phyloP scores from a whole-genome alignment of 2,113 vertebrate genomes.

The Thymallus thymallus region DNA sequence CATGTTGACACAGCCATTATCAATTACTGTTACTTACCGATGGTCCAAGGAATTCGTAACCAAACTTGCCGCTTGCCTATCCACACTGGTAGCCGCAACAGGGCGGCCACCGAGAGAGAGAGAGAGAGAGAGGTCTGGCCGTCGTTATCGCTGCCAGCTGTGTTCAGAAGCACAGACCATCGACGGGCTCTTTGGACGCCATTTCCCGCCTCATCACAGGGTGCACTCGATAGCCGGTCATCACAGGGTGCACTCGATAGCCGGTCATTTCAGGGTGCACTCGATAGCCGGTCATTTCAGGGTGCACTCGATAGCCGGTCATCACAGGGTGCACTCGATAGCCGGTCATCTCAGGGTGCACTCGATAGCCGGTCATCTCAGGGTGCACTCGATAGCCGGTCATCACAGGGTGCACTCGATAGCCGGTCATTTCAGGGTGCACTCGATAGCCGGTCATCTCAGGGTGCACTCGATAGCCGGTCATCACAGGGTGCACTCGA shows the following conservation, averaged over 20 bases:
- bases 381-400: slow-evolving; percentile 54
- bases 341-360: slow-evolving; percentile 66
- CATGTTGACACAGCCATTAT: too few species aligned
- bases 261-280: slow-evolving; percentile 65
- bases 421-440: slow-evolving; percentile 67
- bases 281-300: slow-evolving; percentile 57
- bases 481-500: slow-evolving; percentile 61
- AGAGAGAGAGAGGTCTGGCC: slow-evolving; percentile 47
- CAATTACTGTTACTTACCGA: slow-evolving; percentile 44
- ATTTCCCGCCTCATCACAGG: slow-evolving; percentile 73
- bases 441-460: slow-evolving; percentile 55
- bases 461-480: slow-evolving; percentile 53
- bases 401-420: slow-evolving; percentile 58
- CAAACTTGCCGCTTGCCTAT: slow-evolving; percentile 38
- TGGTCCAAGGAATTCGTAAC: slow-evolving; percentile 39
- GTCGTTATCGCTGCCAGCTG: slow-evolving; percentile 51
- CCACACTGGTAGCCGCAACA: slow-evolving; percentile 52
- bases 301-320: slow-evolving; percentile 56
- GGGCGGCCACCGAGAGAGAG: slow-evolving; percentile 44
- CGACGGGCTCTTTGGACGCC: slow-evolving; percentile 63
- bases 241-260: slow-evolving; percentile 57
- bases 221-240: slow-evolving; percentile 56
- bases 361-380: slow-evolving; percentile 57
- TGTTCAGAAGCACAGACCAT: slow-evolving; percentile 51
- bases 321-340: slow-evolving; percentile 57